Conservation (phyloP, 2,888 invertebrate genomes). For the Hoplodrina ambigua region DNA sequence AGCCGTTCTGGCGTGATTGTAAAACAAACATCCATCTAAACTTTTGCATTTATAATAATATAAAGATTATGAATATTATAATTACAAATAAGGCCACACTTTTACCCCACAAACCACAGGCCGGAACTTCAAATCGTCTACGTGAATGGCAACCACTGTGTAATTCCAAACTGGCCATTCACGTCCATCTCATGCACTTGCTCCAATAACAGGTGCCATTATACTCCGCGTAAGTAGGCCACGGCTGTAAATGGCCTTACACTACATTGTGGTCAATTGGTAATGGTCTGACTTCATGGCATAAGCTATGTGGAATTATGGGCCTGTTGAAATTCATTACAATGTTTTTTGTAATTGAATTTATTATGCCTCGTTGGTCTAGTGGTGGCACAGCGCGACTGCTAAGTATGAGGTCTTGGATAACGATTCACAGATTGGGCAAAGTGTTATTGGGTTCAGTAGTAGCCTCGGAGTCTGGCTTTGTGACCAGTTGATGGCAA, state of each 20-base stretch:
- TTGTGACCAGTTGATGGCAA: not conserved
- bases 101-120: slow-evolving; percentile 37
- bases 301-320: slow-evolving; percentile 12
- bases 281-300: slow-evolving; percentile 17
- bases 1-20: too few species aligned
- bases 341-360: not conserved
- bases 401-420: too few species aligned
- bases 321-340: slow-evolving; percentile 12
- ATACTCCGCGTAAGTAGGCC: slow-evolving; percentile 53
- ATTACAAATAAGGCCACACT: slow-evolving; percentile 4
- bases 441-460: too few species aligned
- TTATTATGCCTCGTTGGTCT: not conserved
- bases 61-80: not conserved
- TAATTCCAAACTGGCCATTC: slow-evolving; percentile 25
- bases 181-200: slow-evolving; percentile 45
- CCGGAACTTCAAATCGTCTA: slow-evolving; percentile 10
- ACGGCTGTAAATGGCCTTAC: slow-evolving; percentile 46
- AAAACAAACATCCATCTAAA: too few species aligned
- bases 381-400: too few species aligned
- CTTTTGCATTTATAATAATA: too few species aligned
- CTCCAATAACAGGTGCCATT: slow-evolving; percentile 58
- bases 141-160: slow-evolving; percentile 32
- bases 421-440: too few species aligned
- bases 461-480: too few species aligned
- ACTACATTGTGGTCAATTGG: slow-evolving; percentile 51